phyloP scores from a whole-genome alignment of 2,888 invertebrate genomes.

The Acholoe squamosa region DNA sequence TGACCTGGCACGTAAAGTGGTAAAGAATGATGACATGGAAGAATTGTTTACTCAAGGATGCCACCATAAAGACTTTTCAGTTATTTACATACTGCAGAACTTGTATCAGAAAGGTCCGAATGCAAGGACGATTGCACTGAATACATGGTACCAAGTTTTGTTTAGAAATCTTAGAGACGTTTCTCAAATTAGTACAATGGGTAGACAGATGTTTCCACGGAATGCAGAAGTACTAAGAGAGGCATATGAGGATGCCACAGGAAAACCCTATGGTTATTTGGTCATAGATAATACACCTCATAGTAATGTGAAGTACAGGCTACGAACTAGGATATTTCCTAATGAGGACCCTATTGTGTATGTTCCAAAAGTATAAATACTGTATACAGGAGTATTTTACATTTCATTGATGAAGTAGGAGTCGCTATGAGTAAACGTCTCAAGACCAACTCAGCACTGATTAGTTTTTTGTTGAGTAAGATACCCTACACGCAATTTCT shows the following conservation, averaged over 20 bases:
- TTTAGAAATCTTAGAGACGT: constrained; percentile 56
- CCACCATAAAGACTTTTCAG: constrained; percentile 34
- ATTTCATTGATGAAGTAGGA: too few species aligned
- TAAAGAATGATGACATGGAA: constrained; percentile 39
- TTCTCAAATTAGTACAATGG: constrained; percentile 29
- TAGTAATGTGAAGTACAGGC: constrained; percentile 1
- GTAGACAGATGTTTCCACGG: constrained; percentile 62
- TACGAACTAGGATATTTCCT: constrained; percentile 54
- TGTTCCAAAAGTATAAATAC: constrained; percentile 18
- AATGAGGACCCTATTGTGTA: constrained; percentile 51
- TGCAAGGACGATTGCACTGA: constrained; percentile 41
- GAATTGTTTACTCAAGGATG: constrained; percentile 45
- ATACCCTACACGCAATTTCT: neutral
- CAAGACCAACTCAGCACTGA: neutral
- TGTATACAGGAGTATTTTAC: neutral
- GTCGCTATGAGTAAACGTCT: constrained; percentile 45
- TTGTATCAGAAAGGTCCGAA: constrained; percentile 40
- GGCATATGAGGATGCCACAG: constrained; percentile 59
- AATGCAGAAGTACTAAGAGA: constrained; percentile 22
- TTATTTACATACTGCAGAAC: constrained; percentile 57
- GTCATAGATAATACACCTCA: constrained; percentile 40
- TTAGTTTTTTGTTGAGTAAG: neutral
- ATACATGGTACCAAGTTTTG: constrained; percentile 52
- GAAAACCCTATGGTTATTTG: constrained; percentile 56
- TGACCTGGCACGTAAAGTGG: constrained; percentile 49